These are phyloP conservation scores for Amorpha juglandis DNA, from an alignment of 2,888 invertebrate species.

Conservation along the genomic window DNA sequence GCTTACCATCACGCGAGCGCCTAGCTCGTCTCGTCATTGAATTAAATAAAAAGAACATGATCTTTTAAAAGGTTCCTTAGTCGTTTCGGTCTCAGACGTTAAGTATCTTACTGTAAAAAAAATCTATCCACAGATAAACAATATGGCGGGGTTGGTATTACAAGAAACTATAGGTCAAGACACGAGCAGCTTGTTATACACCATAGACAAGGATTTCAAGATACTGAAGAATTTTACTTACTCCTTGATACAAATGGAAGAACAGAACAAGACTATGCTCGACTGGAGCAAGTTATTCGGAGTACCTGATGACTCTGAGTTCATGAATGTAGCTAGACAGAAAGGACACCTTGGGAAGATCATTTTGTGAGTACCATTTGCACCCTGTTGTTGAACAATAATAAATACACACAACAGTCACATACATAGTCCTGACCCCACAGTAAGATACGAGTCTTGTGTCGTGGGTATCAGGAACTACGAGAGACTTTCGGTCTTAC, in stretches of 20 bases:
- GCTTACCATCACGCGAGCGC: too few species aligned
- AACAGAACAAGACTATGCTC: constrained; percentile 39
- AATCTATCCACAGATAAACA: constrained; percentile 62
- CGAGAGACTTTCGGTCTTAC: too few species aligned
- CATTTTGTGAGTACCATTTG: constrained; percentile 64
- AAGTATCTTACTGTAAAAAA: background rate
- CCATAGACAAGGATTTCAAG: constrained; percentile 64
- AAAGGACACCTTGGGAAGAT: constrained; percentile 64
- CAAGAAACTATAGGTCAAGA: constrained; percentile 77
- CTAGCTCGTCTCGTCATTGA: too few species aligned
- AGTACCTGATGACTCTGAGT: constrained; percentile 53
- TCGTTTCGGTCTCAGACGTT: too few species aligned
- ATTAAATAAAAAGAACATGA: too few species aligned
- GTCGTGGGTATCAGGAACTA: too few species aligned
- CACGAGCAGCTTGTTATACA: constrained; percentile 63
- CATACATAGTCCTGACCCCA: too few species aligned
- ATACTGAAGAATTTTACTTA: constrained; percentile 63
- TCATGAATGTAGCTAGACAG: constrained; percentile 55
- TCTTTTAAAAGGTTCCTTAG: too few species aligned
- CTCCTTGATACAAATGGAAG: constrained; percentile 49
- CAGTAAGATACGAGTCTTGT: too few species aligned
- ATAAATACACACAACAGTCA: too few species aligned
- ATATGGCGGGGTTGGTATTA: constrained; percentile 73
- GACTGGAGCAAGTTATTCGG: constrained; percentile 62
- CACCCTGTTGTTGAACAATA: too few species aligned